phyloP scores from a whole-genome alignment of 2,113 vertebrate genomes.

The Brachypodius melanocephalos region DNA sequence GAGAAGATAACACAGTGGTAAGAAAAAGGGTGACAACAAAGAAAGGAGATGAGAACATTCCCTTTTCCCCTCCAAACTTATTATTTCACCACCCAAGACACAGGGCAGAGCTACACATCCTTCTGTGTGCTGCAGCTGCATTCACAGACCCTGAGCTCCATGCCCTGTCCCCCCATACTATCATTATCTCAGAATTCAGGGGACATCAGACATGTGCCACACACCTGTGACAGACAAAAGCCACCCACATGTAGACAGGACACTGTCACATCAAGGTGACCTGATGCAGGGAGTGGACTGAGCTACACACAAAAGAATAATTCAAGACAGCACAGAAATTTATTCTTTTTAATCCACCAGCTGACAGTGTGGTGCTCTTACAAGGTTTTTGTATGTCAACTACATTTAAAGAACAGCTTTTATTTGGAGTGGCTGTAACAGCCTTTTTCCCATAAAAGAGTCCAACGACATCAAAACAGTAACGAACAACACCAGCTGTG shows the following conservation, averaged over 20 bases:
- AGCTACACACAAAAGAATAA: background rate
- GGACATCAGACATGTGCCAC: background rate
- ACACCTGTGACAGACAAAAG: background rate
- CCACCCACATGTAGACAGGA: background rate
- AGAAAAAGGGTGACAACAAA: background rate
- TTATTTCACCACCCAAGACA: background rate
- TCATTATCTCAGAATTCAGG: fast-evolving
- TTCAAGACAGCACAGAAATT: background rate
- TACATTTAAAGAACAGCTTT: fast-evolving
- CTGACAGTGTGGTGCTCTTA: background rate
- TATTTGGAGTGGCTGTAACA: background rate
- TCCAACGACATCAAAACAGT: background rate
- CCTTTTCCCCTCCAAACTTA: background rate
- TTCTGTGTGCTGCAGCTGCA: background rate
- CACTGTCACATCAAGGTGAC: background rate
- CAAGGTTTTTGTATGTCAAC: fast-evolving
- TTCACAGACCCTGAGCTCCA: fast-evolving
- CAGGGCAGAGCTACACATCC: background rate
- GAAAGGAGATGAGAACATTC: background rate
- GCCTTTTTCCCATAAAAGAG: background rate
- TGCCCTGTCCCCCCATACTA: too few species aligned
- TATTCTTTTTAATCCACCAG: background rate
- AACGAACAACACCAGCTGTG: background rate
- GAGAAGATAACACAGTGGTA: background rate
- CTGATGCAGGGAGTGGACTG: background rate